phyloP scores from a whole-genome alignment of 2,113 vertebrate species.

The Eonycteris spelaea region DNA sequence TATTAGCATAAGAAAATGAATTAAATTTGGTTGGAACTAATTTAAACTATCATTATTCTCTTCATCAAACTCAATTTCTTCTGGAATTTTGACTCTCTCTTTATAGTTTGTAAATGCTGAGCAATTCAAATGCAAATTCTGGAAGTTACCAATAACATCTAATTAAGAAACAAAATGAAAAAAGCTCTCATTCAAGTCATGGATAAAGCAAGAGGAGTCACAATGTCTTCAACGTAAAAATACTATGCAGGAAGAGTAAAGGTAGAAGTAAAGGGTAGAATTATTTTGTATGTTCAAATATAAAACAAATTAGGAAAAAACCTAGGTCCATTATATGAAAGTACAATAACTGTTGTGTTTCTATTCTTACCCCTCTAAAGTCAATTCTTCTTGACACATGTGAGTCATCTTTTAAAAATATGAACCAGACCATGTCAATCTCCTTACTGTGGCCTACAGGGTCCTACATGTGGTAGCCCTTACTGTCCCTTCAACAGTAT shows the following conservation, averaged over 20 bases:
- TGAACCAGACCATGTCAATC: not conserved
- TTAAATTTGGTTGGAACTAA: slow-evolving; percentile 13
- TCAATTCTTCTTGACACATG: not conserved
- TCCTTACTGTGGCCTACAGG: not conserved
- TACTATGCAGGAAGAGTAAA: not conserved
- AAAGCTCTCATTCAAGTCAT: not conserved
- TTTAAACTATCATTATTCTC: slow-evolving; percentile 26
- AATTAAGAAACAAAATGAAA: not conserved
- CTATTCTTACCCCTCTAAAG: not conserved
- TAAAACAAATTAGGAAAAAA: not conserved
- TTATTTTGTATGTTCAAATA: not conserved
- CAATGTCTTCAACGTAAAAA: not conserved
- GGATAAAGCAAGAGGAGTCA: not conserved
- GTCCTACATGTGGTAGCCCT: not conserved
- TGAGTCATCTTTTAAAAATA: not conserved
- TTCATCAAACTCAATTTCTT: not conserved
- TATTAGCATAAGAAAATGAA: not conserved
- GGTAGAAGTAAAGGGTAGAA: not conserved
- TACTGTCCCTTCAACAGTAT: not conserved
- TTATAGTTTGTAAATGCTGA: not conserved
- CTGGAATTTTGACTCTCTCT: not conserved
- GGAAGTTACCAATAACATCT: not conserved
- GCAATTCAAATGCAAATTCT: not conserved
- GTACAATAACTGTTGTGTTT: not conserved
- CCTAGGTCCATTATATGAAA: not conserved